Evolutionary conservation across 1,140 invertebrate species (phyloP).

Genomic region (Drosophila navojoa): DNA sequence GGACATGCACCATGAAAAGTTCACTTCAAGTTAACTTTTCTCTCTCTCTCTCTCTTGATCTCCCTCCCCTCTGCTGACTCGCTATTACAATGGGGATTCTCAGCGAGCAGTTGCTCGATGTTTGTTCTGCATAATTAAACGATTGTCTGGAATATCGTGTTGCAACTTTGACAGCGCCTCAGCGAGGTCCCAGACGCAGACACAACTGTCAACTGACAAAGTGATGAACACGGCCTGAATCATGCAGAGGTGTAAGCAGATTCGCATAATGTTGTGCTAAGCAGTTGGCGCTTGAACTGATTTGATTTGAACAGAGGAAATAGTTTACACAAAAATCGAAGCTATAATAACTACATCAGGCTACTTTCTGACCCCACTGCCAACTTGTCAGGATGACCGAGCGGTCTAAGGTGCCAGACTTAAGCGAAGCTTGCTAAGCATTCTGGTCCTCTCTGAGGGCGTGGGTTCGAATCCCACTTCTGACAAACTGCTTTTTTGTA

Average conservation of each 20-base stretch:
- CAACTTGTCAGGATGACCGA: conserved; percentile 1
- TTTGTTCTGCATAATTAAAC: conserved; percentile 77
- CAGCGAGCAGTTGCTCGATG: conserved; percentile 56
- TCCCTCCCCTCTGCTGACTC: not conserved
- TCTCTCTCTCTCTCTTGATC: conserved; percentile 2
- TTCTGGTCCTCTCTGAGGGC: conserved; percentile 93
- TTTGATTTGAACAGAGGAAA: not conserved
- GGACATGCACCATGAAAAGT: conserved; percentile 59
- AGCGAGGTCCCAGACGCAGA: conserved; percentile 4
- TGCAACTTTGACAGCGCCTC: conserved; percentile 18
- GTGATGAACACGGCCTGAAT: conserved; percentile 5
- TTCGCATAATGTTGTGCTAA: not conserved
- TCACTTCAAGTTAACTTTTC: conserved; percentile 37
- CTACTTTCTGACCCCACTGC: no score
- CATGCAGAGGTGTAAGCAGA: not conserved
- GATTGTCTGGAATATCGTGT: conserved; percentile 66
- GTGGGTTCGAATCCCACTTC: conserved; percentile 95
- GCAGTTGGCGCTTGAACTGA: not conserved
- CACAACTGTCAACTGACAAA: conserved; percentile 13
- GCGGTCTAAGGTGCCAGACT: conserved; percentile 3
- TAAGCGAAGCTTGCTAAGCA: not conserved
- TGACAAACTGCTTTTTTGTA: conserved; percentile 86
- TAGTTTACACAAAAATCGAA: not conserved
- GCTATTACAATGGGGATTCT: conserved; percentile 4
- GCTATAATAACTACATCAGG: no score